A percentile compares a stretch with the other conserved stretches of the same genome.
Conservation (phyloP, 2,888 invertebrate genomes). For the Cephus pulcher region DNA sequence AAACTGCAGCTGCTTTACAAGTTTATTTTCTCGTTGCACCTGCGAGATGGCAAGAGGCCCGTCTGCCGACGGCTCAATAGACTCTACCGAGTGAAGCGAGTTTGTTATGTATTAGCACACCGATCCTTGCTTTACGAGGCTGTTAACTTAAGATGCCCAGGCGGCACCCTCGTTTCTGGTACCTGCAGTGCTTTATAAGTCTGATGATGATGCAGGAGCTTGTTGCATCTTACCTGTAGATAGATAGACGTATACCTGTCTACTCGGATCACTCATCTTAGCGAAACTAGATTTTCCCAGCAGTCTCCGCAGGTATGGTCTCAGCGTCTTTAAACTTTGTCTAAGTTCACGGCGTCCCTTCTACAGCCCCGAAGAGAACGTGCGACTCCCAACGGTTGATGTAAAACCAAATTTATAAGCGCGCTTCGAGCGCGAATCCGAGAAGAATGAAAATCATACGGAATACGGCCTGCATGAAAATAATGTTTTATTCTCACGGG, state of each 20-base stretch:
- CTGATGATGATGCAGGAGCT: background rate
- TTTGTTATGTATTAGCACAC: slow-evolving; percentile 27
- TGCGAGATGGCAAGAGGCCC: slow-evolving; percentile 8
- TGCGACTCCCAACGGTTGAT: background rate
- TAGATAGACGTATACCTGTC: background rate
- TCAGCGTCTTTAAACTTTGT: background rate
- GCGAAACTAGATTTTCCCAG: background rate
- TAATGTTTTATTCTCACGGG: background rate
- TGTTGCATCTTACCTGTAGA: background rate
- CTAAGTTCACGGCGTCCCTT: background rate
- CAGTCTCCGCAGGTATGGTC: background rate
- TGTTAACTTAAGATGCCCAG: slow-evolving; percentile 41
- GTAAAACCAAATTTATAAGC: background rate
- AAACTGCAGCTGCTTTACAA: slow-evolving; percentile 27
- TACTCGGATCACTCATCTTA: background rate
- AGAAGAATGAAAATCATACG: background rate
- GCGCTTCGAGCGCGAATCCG: background rate
- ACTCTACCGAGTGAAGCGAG: background rate
- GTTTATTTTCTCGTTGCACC: slow-evolving; percentile 24
- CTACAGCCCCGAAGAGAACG: background rate
- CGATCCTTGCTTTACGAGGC: slow-evolving; percentile 36
- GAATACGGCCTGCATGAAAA: background rate
- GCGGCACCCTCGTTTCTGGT: slow-evolving; percentile 9
- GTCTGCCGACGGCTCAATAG: slow-evolving; percentile 4
- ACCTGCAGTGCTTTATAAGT: background rate